Percentiles rank a stretch among this genome's conserved stretches.
Conservation (phyloP, 2,797 vertebrate genomes). For the Parauchenoglanis ngamensis region DNA sequence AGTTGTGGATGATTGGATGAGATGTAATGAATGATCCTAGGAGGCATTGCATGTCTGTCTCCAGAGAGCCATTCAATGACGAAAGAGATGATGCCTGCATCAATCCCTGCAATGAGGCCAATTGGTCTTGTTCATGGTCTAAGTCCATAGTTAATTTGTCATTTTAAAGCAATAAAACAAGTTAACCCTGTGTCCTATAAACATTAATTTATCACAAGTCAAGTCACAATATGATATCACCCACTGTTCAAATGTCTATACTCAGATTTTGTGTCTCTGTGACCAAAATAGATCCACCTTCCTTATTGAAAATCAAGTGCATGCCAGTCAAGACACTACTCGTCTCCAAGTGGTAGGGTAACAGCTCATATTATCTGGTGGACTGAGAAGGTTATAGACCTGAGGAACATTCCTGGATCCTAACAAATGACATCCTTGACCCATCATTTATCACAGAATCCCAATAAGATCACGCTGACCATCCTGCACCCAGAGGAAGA, state of each 20-base stretch:
- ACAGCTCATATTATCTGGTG: not conserved
- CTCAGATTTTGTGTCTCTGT: not conserved
- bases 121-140: no score
- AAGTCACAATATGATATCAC: not conserved
- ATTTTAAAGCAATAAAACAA: not conserved
- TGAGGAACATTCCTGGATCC: not conserved
- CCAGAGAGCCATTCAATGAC: not conserved
- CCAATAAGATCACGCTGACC: not conserved
- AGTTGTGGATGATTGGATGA: constrained; percentile 1
- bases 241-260: not conserved
- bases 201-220: not conserved
- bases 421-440: not conserved
- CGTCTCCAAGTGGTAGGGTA: not conserved
- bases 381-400: not conserved
- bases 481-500: not conserved
- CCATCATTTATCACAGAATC: not conserved
- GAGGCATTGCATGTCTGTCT: not conserved
- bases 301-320: not conserved
- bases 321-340: not conserved
- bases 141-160: not conserved
- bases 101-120: not conserved
- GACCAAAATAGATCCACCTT: not conserved
- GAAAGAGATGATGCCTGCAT: not conserved
- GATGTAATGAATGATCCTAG: not conserved
- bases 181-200: not conserved